A percentile compares a stretch with the other conserved stretches of the same genome.
phyloP scores from a whole-genome alignment of 1,140 invertebrate species.

The Trachelipus rathkii region DNA sequence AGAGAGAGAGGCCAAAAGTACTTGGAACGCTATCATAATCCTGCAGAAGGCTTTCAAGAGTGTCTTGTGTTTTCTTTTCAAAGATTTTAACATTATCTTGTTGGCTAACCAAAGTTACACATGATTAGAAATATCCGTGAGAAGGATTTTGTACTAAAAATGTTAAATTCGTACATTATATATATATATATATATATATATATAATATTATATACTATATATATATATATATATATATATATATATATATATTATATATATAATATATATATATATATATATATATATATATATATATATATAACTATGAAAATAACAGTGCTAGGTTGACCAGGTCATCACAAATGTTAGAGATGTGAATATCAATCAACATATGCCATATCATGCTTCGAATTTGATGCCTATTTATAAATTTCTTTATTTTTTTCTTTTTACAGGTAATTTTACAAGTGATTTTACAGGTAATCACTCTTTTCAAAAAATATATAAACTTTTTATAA shows the following conservation, averaged over 20 bases:
- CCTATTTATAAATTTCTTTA: no score
- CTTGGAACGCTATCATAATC: slow-evolving; percentile 7
- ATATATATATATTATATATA: background rate
- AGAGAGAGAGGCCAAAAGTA: background rate
- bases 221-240: slow-evolving; percentile 15
- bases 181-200: slow-evolving; percentile 11
- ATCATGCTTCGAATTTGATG: no score
- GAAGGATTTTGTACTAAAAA: background rate
- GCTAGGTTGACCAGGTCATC: no score
- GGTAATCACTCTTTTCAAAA: no score
- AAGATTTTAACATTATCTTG: background rate
- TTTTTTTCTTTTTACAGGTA: no score
- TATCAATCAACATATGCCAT: no score
- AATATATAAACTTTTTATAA: no score
- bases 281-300: no score
- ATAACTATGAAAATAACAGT: no score
- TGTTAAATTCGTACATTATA: background rate
- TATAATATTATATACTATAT: background rate
- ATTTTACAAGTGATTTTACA: no score
- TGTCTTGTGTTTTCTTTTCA: background rate
- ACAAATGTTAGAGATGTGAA: no score
- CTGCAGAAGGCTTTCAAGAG: background rate
- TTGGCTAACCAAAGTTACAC: background rate
- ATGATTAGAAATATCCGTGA: background rate
- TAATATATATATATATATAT: no score